These are phyloP conservation scores for Miichthys miiuy DNA, from an alignment of 2,797 vertebrate species.

Conservation along the genomic window DNA sequence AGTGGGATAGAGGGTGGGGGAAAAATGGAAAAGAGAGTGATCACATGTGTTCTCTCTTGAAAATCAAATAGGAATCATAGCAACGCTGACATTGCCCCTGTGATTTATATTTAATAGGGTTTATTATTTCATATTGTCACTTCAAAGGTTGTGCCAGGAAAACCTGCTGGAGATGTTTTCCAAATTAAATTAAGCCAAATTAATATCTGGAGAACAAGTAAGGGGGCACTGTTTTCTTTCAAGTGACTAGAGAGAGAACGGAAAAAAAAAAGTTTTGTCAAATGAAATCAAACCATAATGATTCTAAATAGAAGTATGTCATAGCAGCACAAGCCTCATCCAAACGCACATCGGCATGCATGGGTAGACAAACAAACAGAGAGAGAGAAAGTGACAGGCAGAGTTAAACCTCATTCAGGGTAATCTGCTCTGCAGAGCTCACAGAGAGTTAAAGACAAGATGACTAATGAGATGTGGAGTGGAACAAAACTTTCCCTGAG, in stretches of 20 bases:
- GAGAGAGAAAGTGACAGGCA: conserved; percentile 30
- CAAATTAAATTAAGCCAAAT: conserved; percentile 87
- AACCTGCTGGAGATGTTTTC: conserved; percentile 86
- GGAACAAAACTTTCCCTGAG: conserved; percentile 72
- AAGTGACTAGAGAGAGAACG: conserved; percentile 40
- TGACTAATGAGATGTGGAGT: conserved; percentile 75
- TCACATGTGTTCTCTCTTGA: conserved; percentile 85
- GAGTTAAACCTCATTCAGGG: conserved; percentile 47
- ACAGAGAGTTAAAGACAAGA: conserved; percentile 68
- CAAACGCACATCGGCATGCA: conserved; percentile 66
- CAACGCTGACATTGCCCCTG: conserved; percentile 80
- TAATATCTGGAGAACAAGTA: conserved; percentile 81
- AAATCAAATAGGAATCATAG: conserved; percentile 87
- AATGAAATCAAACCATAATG: conserved; percentile 71
- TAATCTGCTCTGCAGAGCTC: conserved; percentile 66
- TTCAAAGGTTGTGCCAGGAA: conserved; percentile 86
- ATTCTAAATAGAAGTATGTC: conserved; percentile 67
- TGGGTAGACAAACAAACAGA: conserved; percentile 59
- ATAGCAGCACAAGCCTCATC: conserved; percentile 46
- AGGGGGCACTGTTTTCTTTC: conserved; percentile 69
- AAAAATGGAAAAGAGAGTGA: conserved; percentile 81
- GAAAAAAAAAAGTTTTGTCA: conserved; percentile 59
- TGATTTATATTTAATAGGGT: conserved; percentile 91
- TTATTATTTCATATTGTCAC: conserved; percentile 90
- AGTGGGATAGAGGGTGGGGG: conserved; percentile 81